Base-by-base conservation (phyloP, 2,888 invertebrate species). In the Amphipyra tragopoginis region DNA sequence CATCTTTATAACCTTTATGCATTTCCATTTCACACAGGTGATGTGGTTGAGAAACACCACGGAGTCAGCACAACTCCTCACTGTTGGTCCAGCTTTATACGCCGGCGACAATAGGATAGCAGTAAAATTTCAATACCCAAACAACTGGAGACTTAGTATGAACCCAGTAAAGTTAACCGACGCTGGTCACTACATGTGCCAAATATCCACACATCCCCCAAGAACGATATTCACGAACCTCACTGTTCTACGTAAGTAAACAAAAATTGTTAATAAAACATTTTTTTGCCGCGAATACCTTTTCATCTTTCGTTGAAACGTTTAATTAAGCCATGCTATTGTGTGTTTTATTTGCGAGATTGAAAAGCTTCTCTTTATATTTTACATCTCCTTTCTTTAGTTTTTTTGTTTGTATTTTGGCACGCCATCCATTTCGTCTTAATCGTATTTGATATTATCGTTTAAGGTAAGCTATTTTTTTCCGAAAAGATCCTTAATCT, bases 191-290 rank as follows among this genome's bases (percentile, higher is more conserved):
- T 97, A 97, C 86, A 96, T 97, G 95, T 97, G 97, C 91, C 97
- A 97, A 96, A 97, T 97, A 86, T 97, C 97, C 59, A 97, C 97
- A 45, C 97, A 97, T 91, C 97, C 97, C 21, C 97, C 97, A 26
- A 96, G 96, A 79, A 97, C 97, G 76, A 96, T 97, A 84, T 96
- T 97, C 82, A 96, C 97, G 65, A 97, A 97, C 86, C 95, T 97
- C 76, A 97, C 97, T 74, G 96, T 97, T 79, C 93, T 97, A 86
- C 96, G 97, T 97, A 95, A 96, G 95, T 93, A 72, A 61, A 53
- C 26, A 52, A 40, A 33, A 26, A 10, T 8, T 36, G 34, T 57
- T 13, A 26, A 53, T 47, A 38, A 15, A 43, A 48, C 43, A 45
- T 34, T 33, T 42, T 8, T 45, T 38, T 45, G 2, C 13, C 33